Conservation (phyloP, 2,797 vertebrate genomes). For the Halcyon chelicuti region DNA sequence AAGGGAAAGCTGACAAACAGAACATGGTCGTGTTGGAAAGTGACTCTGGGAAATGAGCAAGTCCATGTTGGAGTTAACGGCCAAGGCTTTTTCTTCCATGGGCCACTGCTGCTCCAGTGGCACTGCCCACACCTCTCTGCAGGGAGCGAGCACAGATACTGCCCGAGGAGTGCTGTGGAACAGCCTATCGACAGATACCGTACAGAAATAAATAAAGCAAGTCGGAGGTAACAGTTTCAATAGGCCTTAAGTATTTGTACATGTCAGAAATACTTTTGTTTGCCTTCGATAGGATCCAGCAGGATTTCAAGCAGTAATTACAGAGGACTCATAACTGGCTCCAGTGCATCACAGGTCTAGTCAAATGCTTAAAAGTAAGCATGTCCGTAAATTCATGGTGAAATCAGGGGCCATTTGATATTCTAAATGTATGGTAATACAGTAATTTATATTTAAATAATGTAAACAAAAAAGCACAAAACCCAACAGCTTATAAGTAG, state of each 20-base stretch:
- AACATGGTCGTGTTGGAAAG: not conserved
- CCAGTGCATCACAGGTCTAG: not conserved
- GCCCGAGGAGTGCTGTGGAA: not conserved
- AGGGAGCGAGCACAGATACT: not conserved
- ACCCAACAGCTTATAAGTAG: not conserved
- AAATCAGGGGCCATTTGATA: not conserved
- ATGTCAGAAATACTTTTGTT: not conserved
- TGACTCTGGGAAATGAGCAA: not conserved
- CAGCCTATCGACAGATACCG: not conserved
- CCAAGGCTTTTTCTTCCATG: not conserved
- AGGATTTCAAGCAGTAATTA: not conserved
- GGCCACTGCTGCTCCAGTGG: too few species aligned
- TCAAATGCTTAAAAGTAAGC: not conserved
- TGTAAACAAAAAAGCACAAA: not conserved
- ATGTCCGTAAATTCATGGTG: not conserved
- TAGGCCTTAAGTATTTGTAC: not conserved
- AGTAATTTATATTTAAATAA: slow-evolving; percentile 41
- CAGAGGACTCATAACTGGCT: not conserved
- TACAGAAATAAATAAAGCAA: not conserved
- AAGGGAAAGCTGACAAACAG: not conserved
- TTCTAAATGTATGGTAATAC: not conserved
- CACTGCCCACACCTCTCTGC: not conserved
- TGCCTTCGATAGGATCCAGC: not conserved
- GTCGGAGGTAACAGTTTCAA: not conserved
- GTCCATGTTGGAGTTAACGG: not conserved